Evolutionary conservation across 2,113 vertebrate genomes (phyloP), one percentile per base, ranked within the genome.

Genomic region (Sinocyclocheilus anophthalmus): DNA sequence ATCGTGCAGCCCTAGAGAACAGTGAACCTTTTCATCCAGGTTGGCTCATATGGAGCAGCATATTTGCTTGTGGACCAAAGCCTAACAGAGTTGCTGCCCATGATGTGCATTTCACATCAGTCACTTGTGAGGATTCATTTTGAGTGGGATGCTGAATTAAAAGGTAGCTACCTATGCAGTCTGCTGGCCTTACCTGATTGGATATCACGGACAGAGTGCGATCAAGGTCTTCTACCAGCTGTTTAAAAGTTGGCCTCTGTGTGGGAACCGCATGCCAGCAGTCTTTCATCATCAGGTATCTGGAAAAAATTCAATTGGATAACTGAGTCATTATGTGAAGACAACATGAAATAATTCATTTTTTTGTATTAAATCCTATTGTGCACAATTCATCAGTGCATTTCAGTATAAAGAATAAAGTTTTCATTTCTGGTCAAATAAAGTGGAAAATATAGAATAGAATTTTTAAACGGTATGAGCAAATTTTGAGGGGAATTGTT

Each of bases 211-310:
- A 97, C 91, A 99, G 95, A 16, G 96, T 97, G 80, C 98, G 96
- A 86, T 99, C 97, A 73, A 99, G 92, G 88, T 99, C 98, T 88
- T 99, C 98, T 10, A 99, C 97, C 88, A 99, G 94, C 94, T 99
- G 97, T 92, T 98, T 97, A 91, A 99, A 99, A 30, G 97, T 99
- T 24, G 98, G 98, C 86, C 98, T 96, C 20, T 99, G 97, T 53
- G 97, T 97, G 5, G 98, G 97, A 2, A 97, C 95, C 0, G 97
- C 97, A 6, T 98, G 95, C 98, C 98, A 99, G 91, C 98, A 99
- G 84, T 99, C 98, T 84, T 96, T 94, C 98, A 99, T 99, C 96
- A 98, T 97, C 97, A 98, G 97, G 88, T 99, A 98, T 87, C 98
- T 99, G 84, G 3, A 18, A 72, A 0, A 45, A 10, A 42, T 42